These are phyloP conservation scores for Ecliptopera silaceata DNA, from an alignment of 2,888 invertebrate genomes.

Conservation along the genomic window DNA sequence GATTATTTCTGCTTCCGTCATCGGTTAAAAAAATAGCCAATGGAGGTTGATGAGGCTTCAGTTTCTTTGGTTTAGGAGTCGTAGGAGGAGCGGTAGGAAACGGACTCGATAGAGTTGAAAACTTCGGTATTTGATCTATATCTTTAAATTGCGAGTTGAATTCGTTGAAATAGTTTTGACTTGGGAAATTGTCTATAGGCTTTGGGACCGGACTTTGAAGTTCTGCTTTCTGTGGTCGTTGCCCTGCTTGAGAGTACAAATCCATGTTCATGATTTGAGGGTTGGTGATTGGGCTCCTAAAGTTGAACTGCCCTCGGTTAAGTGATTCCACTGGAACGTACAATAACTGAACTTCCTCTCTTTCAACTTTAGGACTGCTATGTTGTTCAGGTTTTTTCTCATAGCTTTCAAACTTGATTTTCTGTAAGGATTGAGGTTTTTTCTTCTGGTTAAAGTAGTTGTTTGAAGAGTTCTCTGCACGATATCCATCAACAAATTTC, in stretches of 20 bases:
- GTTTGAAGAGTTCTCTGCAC: conserved; percentile 60
- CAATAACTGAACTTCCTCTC: conserved; percentile 89
- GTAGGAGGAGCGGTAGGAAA: conserved; percentile 71
- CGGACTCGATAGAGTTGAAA: conserved; percentile 64
- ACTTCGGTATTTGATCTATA: conserved; percentile 65
- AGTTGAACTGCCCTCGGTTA: conserved; percentile 76
- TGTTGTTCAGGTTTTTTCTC: conserved; percentile 54
- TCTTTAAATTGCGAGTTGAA: conserved; percentile 58
- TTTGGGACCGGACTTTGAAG: conserved; percentile 54
- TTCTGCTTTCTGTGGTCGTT: conserved; percentile 57
- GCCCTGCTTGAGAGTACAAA: conserved; percentile 55
- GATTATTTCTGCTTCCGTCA: conserved; percentile 68
- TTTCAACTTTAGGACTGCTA: conserved; percentile 59
- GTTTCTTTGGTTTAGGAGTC: conserved; percentile 79
- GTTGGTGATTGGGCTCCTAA: conserved; percentile 56
- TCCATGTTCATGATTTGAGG: conserved; percentile 61
- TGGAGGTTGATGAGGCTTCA: conserved; percentile 92
- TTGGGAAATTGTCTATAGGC: conserved; percentile 53
- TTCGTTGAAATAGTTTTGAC: conserved; percentile 60
- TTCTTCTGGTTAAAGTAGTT: conserved; percentile 50
- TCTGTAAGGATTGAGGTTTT: conserved; percentile 67
- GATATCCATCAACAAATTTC: conserved; percentile 73
- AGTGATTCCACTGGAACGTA: conserved; percentile 92
- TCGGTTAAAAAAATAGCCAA: conserved; percentile 90
- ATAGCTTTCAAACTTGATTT: conserved; percentile 65